Evolutionary conservation across 1,140 invertebrate species (phyloP).

Genomic region (Bombus soroeensis): DNA sequence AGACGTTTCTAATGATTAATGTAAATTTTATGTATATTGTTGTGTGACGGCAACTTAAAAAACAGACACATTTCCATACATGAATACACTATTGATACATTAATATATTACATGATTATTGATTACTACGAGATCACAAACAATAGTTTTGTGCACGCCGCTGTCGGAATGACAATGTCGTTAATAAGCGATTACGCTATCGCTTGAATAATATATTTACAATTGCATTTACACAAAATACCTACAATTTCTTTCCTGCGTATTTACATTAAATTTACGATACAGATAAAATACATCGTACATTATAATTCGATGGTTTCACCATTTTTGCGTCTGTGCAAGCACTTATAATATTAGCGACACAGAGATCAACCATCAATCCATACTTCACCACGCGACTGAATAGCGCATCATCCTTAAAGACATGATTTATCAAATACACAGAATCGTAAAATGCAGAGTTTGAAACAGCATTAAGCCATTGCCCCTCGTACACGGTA

Average conservation of each 20-base stretch:
- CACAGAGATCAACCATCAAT: slow-evolving; percentile 3
- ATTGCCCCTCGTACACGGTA: slow-evolving; percentile 26
- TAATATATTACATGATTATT: slow-evolving; percentile 62
- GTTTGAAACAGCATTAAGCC: slow-evolving; percentile 19
- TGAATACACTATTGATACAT: slow-evolving; percentile 56
- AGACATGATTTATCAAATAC: slow-evolving; percentile 34
- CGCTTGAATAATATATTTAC: slow-evolving; percentile 67
- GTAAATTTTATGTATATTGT: slow-evolving; percentile 50
- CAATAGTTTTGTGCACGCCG: slow-evolving; percentile 62
- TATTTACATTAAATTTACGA: slow-evolving; percentile 63
- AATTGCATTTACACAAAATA: slow-evolving; percentile 72
- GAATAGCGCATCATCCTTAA: slow-evolving; percentile 36
- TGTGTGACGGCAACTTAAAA: slow-evolving; percentile 59
- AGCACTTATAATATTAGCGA: background rate
- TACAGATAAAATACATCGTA: slow-evolving; percentile 56
- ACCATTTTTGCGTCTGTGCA: background rate
- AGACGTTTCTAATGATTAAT: slow-evolving; percentile 36
- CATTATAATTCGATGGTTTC: slow-evolving; percentile 13
- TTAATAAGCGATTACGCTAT: slow-evolving; percentile 62
- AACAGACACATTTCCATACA: slow-evolving; percentile 61
- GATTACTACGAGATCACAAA: slow-evolving; percentile 61
- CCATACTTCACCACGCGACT: slow-evolving; percentile 17
- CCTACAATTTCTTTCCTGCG: slow-evolving; percentile 53
- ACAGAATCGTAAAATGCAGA: slow-evolving; percentile 48
- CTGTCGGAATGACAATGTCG: slow-evolving; percentile 63